phyloP scores from a whole-genome alignment of 2,113 vertebrate genomes.

The Macquaria australasica region DNA sequence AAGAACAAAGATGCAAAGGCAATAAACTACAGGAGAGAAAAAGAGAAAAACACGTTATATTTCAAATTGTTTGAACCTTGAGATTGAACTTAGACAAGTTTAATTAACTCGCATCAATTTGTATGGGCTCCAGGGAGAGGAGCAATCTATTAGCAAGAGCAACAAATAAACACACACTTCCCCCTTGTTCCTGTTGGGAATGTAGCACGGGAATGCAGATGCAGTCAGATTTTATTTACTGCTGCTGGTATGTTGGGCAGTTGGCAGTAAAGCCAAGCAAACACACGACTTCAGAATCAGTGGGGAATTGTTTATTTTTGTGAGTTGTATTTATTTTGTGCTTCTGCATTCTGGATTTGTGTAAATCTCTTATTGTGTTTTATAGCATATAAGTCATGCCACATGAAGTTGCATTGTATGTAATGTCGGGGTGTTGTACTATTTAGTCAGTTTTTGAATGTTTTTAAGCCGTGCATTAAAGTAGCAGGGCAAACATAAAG shows the following conservation, averaged over 20 bases:
- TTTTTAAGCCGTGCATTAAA: background rate
- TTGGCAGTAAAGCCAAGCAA: conserved; percentile 2
- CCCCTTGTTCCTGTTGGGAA: conserved; percentile 18
- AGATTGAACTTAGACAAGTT: conserved; percentile 40
- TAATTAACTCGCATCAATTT: conserved; percentile 65
- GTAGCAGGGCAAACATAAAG: background rate
- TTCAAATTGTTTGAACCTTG: background rate
- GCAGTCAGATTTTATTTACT: conserved; percentile 36
- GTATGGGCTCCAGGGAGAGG: conserved; percentile 53
- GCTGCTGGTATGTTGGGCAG: background rate
- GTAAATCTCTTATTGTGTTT: background rate
- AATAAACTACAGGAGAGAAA: conserved; percentile 89
- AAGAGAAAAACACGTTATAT: conserved; percentile 22
- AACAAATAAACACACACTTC: conserved; percentile 55
- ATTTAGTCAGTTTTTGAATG: too few species aligned
- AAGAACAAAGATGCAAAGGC: conserved; percentile 98
- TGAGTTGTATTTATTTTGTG: background rate
- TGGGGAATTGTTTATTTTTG: background rate
- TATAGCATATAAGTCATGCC: background rate
- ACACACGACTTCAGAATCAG: background rate
- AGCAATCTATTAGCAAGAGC: conserved; percentile 61
- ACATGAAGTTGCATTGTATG: background rate
- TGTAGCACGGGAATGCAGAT: conserved; percentile 38
- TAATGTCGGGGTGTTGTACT: too few species aligned
- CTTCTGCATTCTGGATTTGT: background rate